These are phyloP conservation scores for Drosophila persimilis DNA, from an alignment of 1,140 invertebrate species.

Conservation along the genomic window DNA sequence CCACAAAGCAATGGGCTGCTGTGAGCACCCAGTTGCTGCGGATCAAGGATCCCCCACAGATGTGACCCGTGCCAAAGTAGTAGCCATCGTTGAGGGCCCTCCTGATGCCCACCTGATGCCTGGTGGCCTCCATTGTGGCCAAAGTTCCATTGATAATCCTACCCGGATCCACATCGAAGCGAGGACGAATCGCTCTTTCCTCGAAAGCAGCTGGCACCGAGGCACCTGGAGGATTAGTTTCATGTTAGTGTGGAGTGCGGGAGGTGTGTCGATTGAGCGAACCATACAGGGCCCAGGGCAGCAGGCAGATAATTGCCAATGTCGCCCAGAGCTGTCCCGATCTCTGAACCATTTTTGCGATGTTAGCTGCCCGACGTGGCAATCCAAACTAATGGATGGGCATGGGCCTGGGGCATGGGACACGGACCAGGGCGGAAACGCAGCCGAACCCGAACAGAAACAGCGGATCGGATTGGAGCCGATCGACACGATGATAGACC, in stretches of 20 bases:
- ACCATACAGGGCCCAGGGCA: slow-evolving; percentile 1
- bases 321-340: slow-evolving; percentile 4
- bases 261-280: neutral
- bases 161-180: slow-evolving; percentile 55
- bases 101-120: slow-evolving; percentile 78
- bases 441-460: slow-evolving; percentile 6
- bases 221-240: neutral
- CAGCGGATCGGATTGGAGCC: too few species aligned
- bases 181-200: slow-evolving; percentile 17
- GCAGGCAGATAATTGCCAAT: slow-evolving; percentile 1
- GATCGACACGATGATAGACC: too few species aligned
- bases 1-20: slow-evolving; percentile 84
- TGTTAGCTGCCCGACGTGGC: slow-evolving; percentile 32
- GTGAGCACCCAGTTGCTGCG: slow-evolving; percentile 72
- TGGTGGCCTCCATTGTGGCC: slow-evolving; percentile 56
- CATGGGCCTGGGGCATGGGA: too few species aligned
- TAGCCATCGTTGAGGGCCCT: slow-evolving; percentile 67
- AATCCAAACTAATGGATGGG: slow-evolving; percentile 30
- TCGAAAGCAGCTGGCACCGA: neutral
- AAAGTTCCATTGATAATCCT: slow-evolving; percentile 74
- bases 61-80: slow-evolving; percentile 72
- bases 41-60: slow-evolving; percentile 82
- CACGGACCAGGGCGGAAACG: neutral
- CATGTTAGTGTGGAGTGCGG: too few species aligned
- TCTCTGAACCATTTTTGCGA: neutral